These are phyloP conservation scores for Gopherus flavomarginatus DNA, from an alignment of 2,113 vertebrate species.

Conservation along the genomic window DNA sequence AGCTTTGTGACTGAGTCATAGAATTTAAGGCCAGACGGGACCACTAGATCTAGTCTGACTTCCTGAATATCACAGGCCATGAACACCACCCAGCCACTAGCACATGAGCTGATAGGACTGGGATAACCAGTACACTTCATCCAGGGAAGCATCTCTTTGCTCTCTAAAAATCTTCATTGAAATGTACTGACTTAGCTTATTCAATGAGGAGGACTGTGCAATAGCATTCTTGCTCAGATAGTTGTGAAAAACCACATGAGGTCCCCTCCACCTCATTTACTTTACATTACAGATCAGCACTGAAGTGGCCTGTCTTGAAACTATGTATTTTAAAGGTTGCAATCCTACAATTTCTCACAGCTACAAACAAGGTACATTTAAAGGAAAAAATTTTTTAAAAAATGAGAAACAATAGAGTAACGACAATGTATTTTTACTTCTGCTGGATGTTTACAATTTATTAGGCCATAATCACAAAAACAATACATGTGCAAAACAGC, in stretches of 20 bases:
- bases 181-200: neutral
- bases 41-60: neutral
- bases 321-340: neutral
- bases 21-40: neutral
- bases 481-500: neutral
- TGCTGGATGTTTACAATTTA: neutral
- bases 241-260: neutral
- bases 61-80: neutral
- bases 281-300: neutral
- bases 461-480: neutral
- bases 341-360: neutral
- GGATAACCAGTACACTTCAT: neutral
- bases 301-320: neutral
- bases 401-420: neutral
- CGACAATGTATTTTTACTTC: neutral
- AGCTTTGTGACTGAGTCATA: neutral
- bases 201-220: neutral
- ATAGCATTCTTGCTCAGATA: neutral
- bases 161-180: neutral
- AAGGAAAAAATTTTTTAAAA: neutral
- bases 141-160: neutral
- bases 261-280: neutral
- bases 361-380: neutral
- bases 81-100: neutral
- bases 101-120: fast-evolving